phyloP scores from a whole-genome alignment of 1,140 invertebrate genomes.

The Drosophila lacertosa region DNA sequence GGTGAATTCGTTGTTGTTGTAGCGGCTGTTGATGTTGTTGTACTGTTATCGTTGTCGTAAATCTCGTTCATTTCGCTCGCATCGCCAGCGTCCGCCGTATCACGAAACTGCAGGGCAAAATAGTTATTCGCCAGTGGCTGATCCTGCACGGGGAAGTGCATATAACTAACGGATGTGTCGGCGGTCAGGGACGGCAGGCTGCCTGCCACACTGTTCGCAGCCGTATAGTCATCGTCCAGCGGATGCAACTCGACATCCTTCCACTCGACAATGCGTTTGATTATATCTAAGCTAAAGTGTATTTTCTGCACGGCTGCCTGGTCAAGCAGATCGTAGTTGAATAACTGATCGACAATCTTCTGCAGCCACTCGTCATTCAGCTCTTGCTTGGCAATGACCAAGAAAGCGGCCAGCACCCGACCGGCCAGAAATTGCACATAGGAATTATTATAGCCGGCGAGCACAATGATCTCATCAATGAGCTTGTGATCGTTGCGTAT shows the following conservation, averaged over 20 bases:
- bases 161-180: constrained; percentile 64
- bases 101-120: constrained; percentile 78
- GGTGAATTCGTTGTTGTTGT: constrained; percentile 21
- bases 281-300: constrained; percentile 92
- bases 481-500: constrained; percentile 92
- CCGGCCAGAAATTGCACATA: constrained; percentile 92
- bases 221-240: constrained; percentile 87
- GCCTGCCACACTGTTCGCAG: constrained; percentile 23
- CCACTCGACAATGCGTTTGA: constrained; percentile 94
- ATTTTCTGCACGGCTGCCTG: constrained; percentile 88
- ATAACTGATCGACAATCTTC: constrained; percentile 88
- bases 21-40: constrained; percentile 6
- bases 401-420: constrained; percentile 91
- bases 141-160: constrained; percentile 74
- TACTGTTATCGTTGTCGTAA: constrained; percentile 32
- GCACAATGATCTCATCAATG: constrained; percentile 92
- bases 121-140: constrained; percentile 78
- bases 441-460: constrained; percentile 90
- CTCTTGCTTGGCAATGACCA: constrained; percentile 92
- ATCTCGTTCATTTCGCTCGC: constrained; percentile 8
- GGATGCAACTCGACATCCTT: constrained; percentile 93
- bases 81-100: constrained; percentile 30
- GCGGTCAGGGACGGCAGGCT: constrained; percentile 12
- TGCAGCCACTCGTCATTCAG: constrained; percentile 92
- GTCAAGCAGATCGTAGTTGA: constrained; percentile 86